Conservation (phyloP, 1,140 invertebrate genomes). For the Daktulosphaira vitifoliae region DNA sequence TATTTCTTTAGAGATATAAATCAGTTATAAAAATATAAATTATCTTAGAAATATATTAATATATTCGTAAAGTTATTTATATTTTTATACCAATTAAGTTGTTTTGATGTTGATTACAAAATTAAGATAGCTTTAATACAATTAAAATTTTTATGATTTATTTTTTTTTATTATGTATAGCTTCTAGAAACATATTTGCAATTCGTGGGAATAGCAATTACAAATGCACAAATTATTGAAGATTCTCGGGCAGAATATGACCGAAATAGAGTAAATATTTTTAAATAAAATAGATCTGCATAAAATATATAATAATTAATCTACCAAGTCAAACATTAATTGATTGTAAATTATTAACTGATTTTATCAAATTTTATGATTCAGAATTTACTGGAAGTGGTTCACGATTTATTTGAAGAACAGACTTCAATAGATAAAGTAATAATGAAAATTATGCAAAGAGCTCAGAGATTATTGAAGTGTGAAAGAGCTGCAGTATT, state of each 20-base stretch:
- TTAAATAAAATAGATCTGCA: too few species aligned
- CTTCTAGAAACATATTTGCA: conserved; percentile 48
- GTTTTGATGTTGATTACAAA: too few species aligned
- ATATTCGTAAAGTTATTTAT: too few species aligned
- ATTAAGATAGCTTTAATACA: too few species aligned
- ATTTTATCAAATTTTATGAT: neutral
- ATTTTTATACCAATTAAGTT: too few species aligned
- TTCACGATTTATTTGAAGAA: conserved; percentile 49
- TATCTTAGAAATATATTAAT: too few species aligned
- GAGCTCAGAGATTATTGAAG: conserved; percentile 46
- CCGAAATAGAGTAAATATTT: conserved; percentile 45
- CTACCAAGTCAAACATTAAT: neutral
- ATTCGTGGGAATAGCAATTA: conserved; percentile 48
- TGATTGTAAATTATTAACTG: neutral
- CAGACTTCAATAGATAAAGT: conserved; percentile 48
- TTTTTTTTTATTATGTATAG: conserved; percentile 40
- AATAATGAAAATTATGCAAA: conserved; percentile 47
- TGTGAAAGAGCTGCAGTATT: conserved; percentile 47
- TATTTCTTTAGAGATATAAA: too few species aligned
- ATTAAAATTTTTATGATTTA: too few species aligned
- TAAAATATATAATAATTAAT: neutral
- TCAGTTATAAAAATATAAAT: too few species aligned
- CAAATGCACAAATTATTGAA: conserved; percentile 48
- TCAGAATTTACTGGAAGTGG: conserved; percentile 47
- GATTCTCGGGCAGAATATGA: conserved; percentile 47